Evolutionary conservation across 2,797 vertebrate species (phyloP), one percentile per base, ranked within the genome.

Genomic region (Arrhamphus sclerolepis): DNA sequence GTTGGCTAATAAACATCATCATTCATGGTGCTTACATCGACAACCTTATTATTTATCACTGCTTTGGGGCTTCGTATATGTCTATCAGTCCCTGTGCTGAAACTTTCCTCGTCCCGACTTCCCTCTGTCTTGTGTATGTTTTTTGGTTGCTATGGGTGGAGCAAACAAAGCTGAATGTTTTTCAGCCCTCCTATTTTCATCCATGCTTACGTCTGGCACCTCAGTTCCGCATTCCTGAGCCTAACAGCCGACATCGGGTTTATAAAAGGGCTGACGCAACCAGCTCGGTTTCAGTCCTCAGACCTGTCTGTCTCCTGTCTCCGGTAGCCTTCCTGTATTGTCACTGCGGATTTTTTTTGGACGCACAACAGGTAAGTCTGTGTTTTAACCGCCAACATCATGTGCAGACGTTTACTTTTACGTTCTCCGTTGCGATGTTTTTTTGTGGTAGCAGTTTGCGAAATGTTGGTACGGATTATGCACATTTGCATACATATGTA

Each of bases 231-330:
- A 95, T 97, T 97, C 95, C 94, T 81, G 84, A 90, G 92, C 93
- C 91, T 92, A 92, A 82, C 92, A 88, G 91, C 29, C 31, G 34
- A 38, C 34, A 16, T 87, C 80, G 62, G 95, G 95, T 94, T 94
- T 95, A 46, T 46, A 94, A 96, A 87, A 88, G 91, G 90, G 94
- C 95, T 97, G 96, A 97, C 95, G 96, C 95, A 96, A 96, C 94
- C 78, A 85, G 69, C 84, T 85, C 88, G 31, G 65, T 48, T n/a
- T 50, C 89, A 83, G 90, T 92, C 89, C 66, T 58, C 66, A 61
- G 75, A 66, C 62, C 75, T 40, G 41, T 72, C 75, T 70, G 70
- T 69, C 43, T 78, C 67, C 22, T 6, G 42, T 34, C 56, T 56
- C 55, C 56, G 31, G 7, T 71, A 24, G 21, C 40, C 47, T 21